phyloP scores from a whole-genome alignment of 2,113 vertebrate genomes.

The Geococcyx californianus region DNA sequence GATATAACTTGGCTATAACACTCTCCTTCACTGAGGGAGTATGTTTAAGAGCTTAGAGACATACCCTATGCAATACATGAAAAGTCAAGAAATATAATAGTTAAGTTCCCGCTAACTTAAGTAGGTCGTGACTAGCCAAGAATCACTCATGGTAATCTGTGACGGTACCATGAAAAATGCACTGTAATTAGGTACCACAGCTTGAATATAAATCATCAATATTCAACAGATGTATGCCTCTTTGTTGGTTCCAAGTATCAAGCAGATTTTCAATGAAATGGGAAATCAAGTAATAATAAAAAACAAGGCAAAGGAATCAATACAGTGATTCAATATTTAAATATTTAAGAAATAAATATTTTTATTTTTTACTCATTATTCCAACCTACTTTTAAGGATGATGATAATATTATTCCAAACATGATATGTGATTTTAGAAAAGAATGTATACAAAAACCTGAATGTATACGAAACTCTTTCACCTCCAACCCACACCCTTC shows the following conservation, averaged over 20 bases:
- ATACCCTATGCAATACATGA: background rate
- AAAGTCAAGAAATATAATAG: background rate
- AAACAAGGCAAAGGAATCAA: background rate
- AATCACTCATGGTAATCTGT: background rate
- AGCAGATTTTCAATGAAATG: background rate
- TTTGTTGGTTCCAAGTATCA: background rate
- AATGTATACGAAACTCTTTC: background rate
- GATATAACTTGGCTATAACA: background rate
- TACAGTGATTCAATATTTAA: background rate
- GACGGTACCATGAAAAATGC: slow-evolving; percentile 21
- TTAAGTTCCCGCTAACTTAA: background rate
- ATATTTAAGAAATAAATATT: background rate
- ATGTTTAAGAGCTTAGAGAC: background rate
- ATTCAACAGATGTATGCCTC: background rate
- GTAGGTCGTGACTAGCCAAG: background rate
- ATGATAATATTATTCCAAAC: background rate
- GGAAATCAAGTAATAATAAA: background rate
- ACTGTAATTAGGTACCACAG: slow-evolving; percentile 15
- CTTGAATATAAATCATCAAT: slow-evolving; percentile 21
- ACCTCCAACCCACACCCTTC: background rate
- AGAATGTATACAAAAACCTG: background rate
- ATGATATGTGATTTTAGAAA: background rate
- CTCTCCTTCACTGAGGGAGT: background rate
- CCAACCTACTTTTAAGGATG: background rate
- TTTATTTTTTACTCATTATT: background rate